These are phyloP conservation scores for Cotesia typhae DNA, from an alignment of 1,140 invertebrate species.

Conservation along the genomic window DNA sequence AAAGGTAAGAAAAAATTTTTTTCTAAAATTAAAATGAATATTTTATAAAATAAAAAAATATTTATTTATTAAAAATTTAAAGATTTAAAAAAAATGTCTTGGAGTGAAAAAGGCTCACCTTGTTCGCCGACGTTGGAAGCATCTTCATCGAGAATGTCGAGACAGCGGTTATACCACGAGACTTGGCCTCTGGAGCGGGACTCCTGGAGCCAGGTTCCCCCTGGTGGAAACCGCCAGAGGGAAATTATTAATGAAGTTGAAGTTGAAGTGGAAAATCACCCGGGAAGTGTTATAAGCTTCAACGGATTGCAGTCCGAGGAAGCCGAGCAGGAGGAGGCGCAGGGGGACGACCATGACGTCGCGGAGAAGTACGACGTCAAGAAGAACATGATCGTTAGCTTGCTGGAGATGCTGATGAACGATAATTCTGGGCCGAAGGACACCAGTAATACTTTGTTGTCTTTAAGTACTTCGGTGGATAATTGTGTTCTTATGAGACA, in stretches of 20 bases:
- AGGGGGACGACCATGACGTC: neutral
- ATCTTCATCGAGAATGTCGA: too few relatives aligned
- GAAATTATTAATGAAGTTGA: too few relatives aligned
- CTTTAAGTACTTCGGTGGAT: constrained; percentile 89
- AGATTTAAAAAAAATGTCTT: too few relatives aligned
- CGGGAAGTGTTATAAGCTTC: constrained; percentile 33
- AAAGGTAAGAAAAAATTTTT: too few relatives aligned
- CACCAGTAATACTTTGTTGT: constrained; percentile 85
- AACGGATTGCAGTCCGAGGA: constrained; percentile 13
- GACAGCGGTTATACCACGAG: constrained; percentile 8
- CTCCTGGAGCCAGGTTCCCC: neutral
- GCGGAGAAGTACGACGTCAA: constrained; percentile 24
- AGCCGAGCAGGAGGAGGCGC: neutral
- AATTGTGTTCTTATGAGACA: constrained; percentile 92
- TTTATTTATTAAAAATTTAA: too few relatives aligned
- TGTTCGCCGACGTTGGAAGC: too few relatives aligned
- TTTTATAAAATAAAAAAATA: too few relatives aligned
- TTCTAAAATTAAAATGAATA: too few relatives aligned
- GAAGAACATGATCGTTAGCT: constrained; percentile 27
- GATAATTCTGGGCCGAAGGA: constrained; percentile 76
- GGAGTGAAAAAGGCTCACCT: too few relatives aligned
- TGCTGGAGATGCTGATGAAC: constrained; percentile 31
- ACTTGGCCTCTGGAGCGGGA: constrained; percentile 20
- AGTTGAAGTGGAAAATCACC: neutral
- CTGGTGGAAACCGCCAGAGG: neutral